phyloP scores from a whole-genome alignment of 2,113 vertebrate genomes.

The Mesembrinibis cayennensis region DNA sequence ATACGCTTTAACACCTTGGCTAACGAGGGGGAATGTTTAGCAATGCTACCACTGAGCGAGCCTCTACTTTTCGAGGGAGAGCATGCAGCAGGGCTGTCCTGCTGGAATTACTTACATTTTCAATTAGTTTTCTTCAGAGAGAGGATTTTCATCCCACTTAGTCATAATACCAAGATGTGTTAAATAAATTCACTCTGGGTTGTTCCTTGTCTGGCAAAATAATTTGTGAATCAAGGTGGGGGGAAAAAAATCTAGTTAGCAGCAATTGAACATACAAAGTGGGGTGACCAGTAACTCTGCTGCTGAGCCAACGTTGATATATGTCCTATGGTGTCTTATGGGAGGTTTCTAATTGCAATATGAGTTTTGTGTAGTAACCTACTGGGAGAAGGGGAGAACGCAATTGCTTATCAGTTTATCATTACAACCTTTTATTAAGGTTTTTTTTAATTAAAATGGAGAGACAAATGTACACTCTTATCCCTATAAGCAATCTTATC shows the following conservation, averaged over 20 bases:
- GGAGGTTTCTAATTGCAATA: constrained; percentile 61
- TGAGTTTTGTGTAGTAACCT: constrained; percentile 51
- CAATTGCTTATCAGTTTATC: constrained; percentile 70
- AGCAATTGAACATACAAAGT: constrained; percentile 1
- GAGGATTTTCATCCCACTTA: constrained; percentile 57
- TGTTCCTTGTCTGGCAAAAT: constrained; percentile 32
- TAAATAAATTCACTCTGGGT: constrained; percentile 59
- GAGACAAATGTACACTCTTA: constrained; percentile 65
- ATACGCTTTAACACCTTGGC: neutral
- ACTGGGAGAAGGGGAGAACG: constrained; percentile 35
- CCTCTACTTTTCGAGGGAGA: neutral
- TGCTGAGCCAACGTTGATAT: constrained; percentile 36
- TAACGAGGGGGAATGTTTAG: neutral
- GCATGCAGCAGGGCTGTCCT: neutral
- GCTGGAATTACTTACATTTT: constrained; percentile 28
- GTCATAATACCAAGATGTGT: constrained; percentile 16
- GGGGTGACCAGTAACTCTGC: constrained; percentile 24
- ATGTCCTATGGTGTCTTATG: constrained; percentile 42
- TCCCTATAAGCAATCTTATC: constrained; percentile 71
- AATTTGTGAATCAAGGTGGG: constrained; percentile 27
- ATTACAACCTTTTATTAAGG: constrained; percentile 72
- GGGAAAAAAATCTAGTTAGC: constrained; percentile 41
- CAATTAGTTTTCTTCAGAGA: constrained; percentile 19
- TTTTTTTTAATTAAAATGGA: constrained; percentile 71
- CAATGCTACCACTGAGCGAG: neutral